Conservation (phyloP, 2,113 vertebrate genomes). For the Neolamprologus hecqui region DNA sequence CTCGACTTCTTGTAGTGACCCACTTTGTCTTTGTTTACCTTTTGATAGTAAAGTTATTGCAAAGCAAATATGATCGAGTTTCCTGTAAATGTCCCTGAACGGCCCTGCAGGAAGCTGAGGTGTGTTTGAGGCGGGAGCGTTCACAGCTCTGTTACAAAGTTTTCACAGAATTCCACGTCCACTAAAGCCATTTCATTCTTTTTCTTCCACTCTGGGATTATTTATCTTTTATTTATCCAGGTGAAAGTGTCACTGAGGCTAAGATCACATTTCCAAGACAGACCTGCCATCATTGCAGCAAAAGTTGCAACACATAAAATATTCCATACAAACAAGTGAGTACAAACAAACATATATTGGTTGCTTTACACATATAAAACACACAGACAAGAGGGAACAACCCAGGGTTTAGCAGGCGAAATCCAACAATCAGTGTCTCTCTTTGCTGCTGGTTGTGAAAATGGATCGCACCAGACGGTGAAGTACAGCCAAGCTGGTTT, state of each 20-base stretch:
- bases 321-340: background rate
- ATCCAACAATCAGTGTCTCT: accelerated
- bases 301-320: accelerated
- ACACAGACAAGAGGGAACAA: background rate
- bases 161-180: no score
- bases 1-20: no score
- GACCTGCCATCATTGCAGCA: background rate
- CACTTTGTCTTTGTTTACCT: no score
- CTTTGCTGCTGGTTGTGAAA: accelerated
- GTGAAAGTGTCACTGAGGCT: no score
- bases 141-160: no score
- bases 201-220: no score
- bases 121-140: no score
- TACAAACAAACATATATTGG: background rate
- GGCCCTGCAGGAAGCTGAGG: accelerated
- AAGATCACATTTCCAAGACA: accelerated
- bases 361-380: background rate
- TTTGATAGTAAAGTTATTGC: no score
- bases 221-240: no score
- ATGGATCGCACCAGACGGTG: background rate
- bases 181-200: no score
- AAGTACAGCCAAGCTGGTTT: background rate
- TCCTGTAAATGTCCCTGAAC: no score
- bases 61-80: no score
- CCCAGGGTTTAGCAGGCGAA: accelerated